A percentile compares a stretch with the other conserved stretches of the same genome.
phyloP scores from a whole-genome alignment of 1,140 invertebrate species.

The Acromyrmex heyeri region DNA sequence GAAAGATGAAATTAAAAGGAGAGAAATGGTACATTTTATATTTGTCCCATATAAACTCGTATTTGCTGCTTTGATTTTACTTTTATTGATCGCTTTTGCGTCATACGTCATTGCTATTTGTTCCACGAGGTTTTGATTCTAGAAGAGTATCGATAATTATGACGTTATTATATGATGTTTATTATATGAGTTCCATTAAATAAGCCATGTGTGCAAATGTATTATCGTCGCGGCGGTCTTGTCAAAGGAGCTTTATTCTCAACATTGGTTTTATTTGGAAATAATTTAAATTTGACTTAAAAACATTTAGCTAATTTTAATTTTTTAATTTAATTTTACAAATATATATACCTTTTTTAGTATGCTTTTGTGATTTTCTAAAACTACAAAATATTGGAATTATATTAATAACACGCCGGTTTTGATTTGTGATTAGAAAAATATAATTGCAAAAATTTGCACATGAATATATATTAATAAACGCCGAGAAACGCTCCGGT shows the following conservation, averaged over 20 bases:
- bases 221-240: slow-evolving; percentile 11
- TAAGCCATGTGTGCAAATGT: not conserved
- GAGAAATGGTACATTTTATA: not conserved
- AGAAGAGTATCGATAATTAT: not conserved
- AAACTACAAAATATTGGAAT: not conserved
- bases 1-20: not conserved
- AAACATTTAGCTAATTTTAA: not conserved
- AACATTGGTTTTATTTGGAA: not conserved
- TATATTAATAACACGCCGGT: no score
- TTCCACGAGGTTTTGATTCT: not conserved
- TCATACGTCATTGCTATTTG: not conserved
- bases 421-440: not conserved
- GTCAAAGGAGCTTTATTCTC: not conserved
- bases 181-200: not conserved
- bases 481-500: no score
- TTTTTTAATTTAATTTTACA: not conserved
- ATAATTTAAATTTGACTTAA: not conserved
- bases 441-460: no score
- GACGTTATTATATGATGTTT: no score
- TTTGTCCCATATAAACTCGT: not conserved
- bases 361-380: not conserved
- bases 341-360: not conserved
- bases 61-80: not conserved
- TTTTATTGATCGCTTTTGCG: slow-evolving; percentile 57
- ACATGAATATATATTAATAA: no score